Percentiles rank a stretch among this genome's conserved stretches.
These are phyloP conservation scores for Cyanistes caeruleus DNA, from an alignment of 2,113 vertebrate genomes.

Conservation along the genomic window DNA sequence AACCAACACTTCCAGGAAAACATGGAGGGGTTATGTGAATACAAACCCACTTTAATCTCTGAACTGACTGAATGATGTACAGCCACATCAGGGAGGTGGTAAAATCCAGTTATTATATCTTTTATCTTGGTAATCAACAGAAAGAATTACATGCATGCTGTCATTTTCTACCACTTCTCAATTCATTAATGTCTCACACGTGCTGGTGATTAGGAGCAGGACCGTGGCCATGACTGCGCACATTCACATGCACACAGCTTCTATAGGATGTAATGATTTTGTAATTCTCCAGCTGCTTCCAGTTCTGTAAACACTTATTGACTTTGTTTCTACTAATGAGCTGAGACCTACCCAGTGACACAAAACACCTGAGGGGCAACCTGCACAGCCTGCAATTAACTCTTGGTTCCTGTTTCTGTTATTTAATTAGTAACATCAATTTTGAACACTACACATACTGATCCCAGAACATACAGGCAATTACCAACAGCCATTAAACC, in stretches of 20 bases:
- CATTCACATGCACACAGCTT: background rate
- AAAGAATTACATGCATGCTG: background rate
- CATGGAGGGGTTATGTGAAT: background rate
- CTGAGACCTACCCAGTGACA: constrained; percentile 30
- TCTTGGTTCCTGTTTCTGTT: constrained; percentile 42
- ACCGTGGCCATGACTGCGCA: background rate
- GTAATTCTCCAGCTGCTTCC: constrained; percentile 31
- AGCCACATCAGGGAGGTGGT: background rate
- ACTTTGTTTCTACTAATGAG: constrained; percentile 59
- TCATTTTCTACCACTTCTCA: background rate
- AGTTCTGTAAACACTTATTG: constrained; percentile 44
- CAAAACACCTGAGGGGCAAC: constrained; percentile 39
- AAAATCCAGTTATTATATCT: background rate
- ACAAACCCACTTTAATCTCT: background rate
- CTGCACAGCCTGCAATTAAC: constrained; percentile 51
- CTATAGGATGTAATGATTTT: background rate
- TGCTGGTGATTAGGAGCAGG: background rate
- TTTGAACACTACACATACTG: background rate
- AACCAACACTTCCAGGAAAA: background rate
- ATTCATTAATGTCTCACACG: background rate
- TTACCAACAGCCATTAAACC: constrained; percentile 7
- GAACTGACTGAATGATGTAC: background rate
- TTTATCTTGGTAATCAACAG: background rate
- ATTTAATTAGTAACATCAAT: constrained; percentile 65
- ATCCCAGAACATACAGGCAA: constrained; percentile 40